phyloP scores from a whole-genome alignment of 2,113 vertebrate genomes.

The Actinemys pallida region DNA sequence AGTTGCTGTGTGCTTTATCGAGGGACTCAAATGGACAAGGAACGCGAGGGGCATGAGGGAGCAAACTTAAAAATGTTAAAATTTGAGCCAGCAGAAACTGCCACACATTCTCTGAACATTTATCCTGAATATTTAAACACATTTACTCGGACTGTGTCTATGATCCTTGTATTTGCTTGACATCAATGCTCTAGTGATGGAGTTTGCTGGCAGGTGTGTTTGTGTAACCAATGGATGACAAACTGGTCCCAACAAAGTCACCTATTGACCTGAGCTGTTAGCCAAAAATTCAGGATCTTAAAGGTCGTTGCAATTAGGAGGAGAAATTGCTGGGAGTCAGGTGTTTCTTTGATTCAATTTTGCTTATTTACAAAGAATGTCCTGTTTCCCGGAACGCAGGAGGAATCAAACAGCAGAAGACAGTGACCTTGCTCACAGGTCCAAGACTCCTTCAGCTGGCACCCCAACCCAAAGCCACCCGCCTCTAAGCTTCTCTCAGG shows the following conservation, averaged over 20 bases:
- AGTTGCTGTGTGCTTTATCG: conserved; percentile 34
- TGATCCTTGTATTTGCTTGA: neutral
- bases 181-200: neutral
- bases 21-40: conserved; percentile 51
- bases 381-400: neutral
- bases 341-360: neutral
- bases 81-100: conserved; percentile 33
- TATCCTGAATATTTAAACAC: conserved; percentile 11
- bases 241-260: neutral
- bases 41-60: conserved; percentile 22
- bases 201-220: neutral
- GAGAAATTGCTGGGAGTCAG: neutral
- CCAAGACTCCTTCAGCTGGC: neutral
- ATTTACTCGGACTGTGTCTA: neutral
- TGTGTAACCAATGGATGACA: conserved; percentile 3
- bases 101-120: conserved; percentile 42
- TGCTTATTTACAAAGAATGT: neutral
- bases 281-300: neutral
- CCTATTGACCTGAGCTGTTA: neutral
- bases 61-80: conserved; percentile 43
- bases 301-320: neutral
- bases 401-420: neutral
- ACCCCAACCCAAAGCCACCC: neutral
- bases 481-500: neutral
- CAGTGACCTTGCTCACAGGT: neutral